A percentile compares a stretch with the other conserved stretches of the same genome.
Evolutionary conservation across 1,140 invertebrate species (phyloP).

Genomic region (Lepidotrigona ventralis): DNA sequence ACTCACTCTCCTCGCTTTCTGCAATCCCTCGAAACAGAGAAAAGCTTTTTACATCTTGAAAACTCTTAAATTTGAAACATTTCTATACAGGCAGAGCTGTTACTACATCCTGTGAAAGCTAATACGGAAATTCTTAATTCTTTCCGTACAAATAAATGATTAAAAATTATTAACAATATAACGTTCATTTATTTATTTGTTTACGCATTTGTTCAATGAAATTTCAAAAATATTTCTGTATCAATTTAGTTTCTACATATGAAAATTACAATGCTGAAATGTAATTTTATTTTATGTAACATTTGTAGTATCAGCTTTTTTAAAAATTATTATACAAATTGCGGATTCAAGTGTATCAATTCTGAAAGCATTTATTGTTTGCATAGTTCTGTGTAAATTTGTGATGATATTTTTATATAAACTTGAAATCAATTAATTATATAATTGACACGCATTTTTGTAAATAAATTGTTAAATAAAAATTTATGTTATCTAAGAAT

Average conservation of each 20-base stretch:
- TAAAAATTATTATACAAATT: not conserved
- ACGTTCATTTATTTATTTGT: too few species aligned
- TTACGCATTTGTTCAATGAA: too few species aligned
- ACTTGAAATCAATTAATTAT: too few species aligned
- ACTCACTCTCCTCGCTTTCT: not conserved
- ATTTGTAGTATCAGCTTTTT: not conserved
- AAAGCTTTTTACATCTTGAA: constrained; percentile 14
- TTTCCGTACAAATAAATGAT: not conserved
- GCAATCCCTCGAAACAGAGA: constrained; percentile 4
- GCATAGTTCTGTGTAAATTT: not conserved
- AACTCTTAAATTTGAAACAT: constrained; percentile 4
- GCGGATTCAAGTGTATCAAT: not conserved
- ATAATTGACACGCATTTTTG: too few species aligned
- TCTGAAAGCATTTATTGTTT: not conserved
- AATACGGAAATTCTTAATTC: not conserved
- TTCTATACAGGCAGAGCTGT: not conserved
- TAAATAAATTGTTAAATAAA: too few species aligned
- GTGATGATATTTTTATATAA: too few species aligned
- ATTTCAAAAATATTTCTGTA: too few species aligned
- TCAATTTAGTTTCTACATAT: not conserved
- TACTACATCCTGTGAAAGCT: not conserved
- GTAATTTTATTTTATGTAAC: not conserved
- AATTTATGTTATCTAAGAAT: too few species aligned
- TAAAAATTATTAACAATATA: not conserved
- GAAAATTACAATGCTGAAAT: not conserved